These are phyloP conservation scores for Chaetoderma sp. DNA, from an alignment of 2,888 invertebrate genomes.

Conservation along the genomic window DNA sequence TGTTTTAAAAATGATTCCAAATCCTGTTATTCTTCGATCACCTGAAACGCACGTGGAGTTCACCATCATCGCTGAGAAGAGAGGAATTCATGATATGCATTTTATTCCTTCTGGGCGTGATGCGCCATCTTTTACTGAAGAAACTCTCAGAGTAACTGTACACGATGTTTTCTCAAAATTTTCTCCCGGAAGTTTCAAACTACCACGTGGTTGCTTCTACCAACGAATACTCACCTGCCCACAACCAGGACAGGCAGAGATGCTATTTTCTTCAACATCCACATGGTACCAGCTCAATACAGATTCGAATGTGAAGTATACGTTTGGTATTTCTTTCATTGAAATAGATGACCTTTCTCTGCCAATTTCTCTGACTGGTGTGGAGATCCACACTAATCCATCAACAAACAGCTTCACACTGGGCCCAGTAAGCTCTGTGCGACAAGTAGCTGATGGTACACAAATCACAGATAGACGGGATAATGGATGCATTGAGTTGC, in stretches of 20 bases:
- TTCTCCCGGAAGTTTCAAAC: not conserved
- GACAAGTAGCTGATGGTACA: not conserved
- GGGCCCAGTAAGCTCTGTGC: not conserved
- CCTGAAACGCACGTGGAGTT: not conserved
- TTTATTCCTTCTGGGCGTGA: not conserved
- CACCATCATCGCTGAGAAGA: not conserved
- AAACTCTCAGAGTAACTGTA: not conserved
- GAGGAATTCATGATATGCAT: not conserved
- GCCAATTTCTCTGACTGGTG: not conserved
- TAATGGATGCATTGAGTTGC: not conserved
- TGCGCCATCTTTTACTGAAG: not conserved
- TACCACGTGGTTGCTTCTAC: not conserved
- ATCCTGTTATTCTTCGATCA: not conserved
- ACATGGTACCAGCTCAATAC: not conserved
- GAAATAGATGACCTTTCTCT: not conserved
- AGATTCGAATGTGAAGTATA: not conserved
- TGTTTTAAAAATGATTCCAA: not conserved
- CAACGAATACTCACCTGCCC: not conserved
- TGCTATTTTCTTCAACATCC: conserved; percentile 1
- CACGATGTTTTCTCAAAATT: conserved; percentile 5
- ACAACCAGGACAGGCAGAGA: not conserved
- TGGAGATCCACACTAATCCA: not conserved
- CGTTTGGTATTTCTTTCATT: not conserved
- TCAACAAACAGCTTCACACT: not conserved
- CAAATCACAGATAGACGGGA: not conserved